Evolutionary conservation across 2,797 vertebrate species (phyloP).

Genomic region (Semotilus atromaculatus): DNA sequence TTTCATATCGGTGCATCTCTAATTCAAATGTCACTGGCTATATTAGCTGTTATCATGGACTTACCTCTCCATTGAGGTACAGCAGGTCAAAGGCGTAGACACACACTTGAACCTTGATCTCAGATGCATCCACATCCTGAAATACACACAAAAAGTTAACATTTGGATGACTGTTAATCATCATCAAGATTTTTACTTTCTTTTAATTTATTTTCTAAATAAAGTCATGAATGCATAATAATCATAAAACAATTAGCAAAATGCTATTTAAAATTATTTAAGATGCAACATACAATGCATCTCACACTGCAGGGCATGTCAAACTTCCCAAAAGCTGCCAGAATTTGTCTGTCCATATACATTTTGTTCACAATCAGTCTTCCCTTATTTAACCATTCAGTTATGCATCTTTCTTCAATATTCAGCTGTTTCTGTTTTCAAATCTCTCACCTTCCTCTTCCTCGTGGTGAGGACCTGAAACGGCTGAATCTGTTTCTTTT

Average conservation of each 20-base stretch:
- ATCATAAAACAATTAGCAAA: background rate
- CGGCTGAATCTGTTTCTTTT: slow-evolving; percentile 90
- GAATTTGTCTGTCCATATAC: background rate
- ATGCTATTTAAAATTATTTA: background rate
- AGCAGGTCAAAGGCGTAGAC: slow-evolving; percentile 93
- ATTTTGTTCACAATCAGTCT: background rate
- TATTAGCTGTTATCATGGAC: slow-evolving; percentile 41
- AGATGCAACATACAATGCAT: background rate
- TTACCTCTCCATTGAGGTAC: slow-evolving; percentile 91
- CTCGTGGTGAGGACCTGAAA: slow-evolving; percentile 93
- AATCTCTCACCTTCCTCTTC: slow-evolving; percentile 86
- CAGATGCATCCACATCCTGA: slow-evolving; percentile 88
- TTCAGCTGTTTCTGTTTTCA: background rate
- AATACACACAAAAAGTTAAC: slow-evolving; percentile 3
- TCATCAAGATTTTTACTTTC: background rate
- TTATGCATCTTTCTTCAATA: background rate
- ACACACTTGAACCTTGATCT: slow-evolving; percentile 93
- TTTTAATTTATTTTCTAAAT: background rate
- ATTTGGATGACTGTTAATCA: background rate
- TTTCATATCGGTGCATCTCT: too few species aligned
- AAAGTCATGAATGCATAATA: background rate
- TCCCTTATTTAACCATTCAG: background rate
- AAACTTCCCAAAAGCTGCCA: background rate
- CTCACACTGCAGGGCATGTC: background rate
- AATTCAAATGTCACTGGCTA: slow-evolving; percentile 3